These are phyloP conservation scores for Scrobipalpa costella DNA, from an alignment of 2,888 invertebrate species.

Conservation along the genomic window DNA sequence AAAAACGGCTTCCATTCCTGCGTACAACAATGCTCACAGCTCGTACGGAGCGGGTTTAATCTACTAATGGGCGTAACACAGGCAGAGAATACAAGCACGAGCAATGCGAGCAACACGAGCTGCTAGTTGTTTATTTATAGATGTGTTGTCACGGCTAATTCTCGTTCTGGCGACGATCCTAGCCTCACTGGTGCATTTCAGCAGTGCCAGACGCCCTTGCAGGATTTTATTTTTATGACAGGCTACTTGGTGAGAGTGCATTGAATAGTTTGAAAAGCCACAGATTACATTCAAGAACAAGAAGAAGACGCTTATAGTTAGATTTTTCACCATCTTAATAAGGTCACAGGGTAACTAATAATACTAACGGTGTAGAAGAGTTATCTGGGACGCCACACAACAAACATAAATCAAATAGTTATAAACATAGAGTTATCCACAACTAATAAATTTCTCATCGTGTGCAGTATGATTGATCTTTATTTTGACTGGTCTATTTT, in stretches of 20 bases:
- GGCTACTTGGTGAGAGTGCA: not conserved
- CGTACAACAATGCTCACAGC: not conserved
- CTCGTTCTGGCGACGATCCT: not conserved
- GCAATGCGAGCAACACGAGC: not conserved
- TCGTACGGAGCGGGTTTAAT: not conserved
- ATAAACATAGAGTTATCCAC: too few relatives aligned
- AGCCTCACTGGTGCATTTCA: not conserved
- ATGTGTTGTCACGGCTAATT: slow-evolving; percentile 8
- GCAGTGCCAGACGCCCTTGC: not conserved
- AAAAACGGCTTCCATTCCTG: not conserved
- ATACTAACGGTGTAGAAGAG: too few relatives aligned
- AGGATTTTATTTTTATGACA: not conserved
- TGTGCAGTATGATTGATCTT: too few relatives aligned
- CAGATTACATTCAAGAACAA: too few relatives aligned
- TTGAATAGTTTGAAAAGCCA: too few relatives aligned
- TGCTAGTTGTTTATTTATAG: slow-evolving; percentile 4
- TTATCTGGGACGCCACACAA: too few relatives aligned
- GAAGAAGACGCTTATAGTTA: too few relatives aligned
- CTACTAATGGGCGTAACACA: not conserved
- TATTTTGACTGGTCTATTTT: too few relatives aligned
- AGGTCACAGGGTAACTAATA: too few relatives aligned
- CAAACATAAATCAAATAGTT: too few relatives aligned
- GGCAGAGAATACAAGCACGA: not conserved
- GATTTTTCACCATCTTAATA: too few relatives aligned
- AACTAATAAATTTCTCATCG: too few relatives aligned